Evolutionary conservation across 1,140 invertebrate species (phyloP), one percentile per base, ranked within the genome.

Genomic region (Drosophila bifasciata): DNA sequence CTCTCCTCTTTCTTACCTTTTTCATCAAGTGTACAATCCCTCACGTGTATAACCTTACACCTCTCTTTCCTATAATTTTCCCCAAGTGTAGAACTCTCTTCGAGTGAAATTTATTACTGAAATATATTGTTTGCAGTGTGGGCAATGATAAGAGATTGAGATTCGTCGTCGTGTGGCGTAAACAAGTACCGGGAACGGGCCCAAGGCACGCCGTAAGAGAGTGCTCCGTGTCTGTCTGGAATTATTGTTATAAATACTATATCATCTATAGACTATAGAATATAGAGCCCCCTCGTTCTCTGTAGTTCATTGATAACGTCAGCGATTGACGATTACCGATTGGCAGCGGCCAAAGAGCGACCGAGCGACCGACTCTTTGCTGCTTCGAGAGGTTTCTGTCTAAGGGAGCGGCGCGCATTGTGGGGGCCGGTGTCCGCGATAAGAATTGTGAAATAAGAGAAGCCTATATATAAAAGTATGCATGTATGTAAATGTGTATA

Each of bases 21-120:
- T 1, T 25, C n/a, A n/a, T n/a, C n/a, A n/a, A n/a, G n/a, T n/a
- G n/a, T n/a, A n/a, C n/a, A n/a, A n/a, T 25, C 23, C 23, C 6
- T 5, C 23, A 5, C 8, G 25, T 28, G 25, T 28, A 3, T 1
- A 11, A 0, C 3, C 59, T 15, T 36, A 39, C 23, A 5, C 23
- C 68, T 63, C 70, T 73, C 70, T 75, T 75, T 9, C 16, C 11
- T 17, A 15, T 45, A 2, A 25, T n/a, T 59, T 59, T 75, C 13
- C 55, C 13, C 62, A 9, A 76, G 62, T 76, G 72, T 76, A 76
- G 4, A 13, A 21, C 44, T 70, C 71, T 75, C 71, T 75, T 75
- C 66, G 53, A 5, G n/a, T 16, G 0, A 16, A 51, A 56, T 72
- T 53, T 71, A 73, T 40, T 40, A 51, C 57, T 16, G 8, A 17